phyloP scores from a whole-genome alignment of 2,888 invertebrate genomes.

The Drosophila anomelani region DNA sequence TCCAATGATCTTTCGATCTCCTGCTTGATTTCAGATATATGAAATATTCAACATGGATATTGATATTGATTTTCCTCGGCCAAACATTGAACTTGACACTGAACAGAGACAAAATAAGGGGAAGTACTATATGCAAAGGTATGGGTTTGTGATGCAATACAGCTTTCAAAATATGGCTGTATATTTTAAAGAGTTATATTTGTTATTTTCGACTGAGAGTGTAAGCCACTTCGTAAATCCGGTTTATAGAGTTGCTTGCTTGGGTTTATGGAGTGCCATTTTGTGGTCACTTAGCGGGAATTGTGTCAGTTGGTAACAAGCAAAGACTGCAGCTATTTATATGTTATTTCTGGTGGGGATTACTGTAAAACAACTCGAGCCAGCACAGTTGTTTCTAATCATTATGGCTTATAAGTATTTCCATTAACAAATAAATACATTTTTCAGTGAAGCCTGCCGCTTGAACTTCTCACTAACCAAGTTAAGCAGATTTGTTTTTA shows the following conservation, averaged over 20 bases:
- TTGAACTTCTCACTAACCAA: background rate
- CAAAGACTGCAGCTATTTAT: background rate
- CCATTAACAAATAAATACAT: background rate
- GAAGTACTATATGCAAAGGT: background rate
- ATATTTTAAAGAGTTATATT: background rate
- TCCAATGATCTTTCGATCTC: slow-evolving; percentile 16
- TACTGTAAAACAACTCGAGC: background rate
- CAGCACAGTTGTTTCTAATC: background rate
- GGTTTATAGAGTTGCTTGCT: slow-evolving; percentile 35
- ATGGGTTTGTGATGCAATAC: slow-evolving; percentile 12
- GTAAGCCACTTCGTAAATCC: slow-evolving; percentile 15
- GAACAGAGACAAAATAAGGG: background rate
- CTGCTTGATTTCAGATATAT: slow-evolving; percentile 12
- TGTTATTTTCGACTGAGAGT: slow-evolving; percentile 18
- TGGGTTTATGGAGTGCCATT: slow-evolving; percentile 31
- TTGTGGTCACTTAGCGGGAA: slow-evolving; percentile 49
- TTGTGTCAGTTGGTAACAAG: slow-evolving; percentile 54
- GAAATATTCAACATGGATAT: background rate
- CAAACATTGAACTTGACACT: slow-evolving; percentile 57
- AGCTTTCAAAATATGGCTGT: slow-evolving; percentile 24
- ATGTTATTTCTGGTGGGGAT: background rate
- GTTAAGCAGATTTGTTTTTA: background rate
- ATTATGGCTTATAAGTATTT: background rate
- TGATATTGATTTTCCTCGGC: background rate
- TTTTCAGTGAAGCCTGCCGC: background rate